Evolutionary conservation across 2,113 vertebrate genomes (phyloP).

Genomic region (Grammomys dolichurus): DNA sequence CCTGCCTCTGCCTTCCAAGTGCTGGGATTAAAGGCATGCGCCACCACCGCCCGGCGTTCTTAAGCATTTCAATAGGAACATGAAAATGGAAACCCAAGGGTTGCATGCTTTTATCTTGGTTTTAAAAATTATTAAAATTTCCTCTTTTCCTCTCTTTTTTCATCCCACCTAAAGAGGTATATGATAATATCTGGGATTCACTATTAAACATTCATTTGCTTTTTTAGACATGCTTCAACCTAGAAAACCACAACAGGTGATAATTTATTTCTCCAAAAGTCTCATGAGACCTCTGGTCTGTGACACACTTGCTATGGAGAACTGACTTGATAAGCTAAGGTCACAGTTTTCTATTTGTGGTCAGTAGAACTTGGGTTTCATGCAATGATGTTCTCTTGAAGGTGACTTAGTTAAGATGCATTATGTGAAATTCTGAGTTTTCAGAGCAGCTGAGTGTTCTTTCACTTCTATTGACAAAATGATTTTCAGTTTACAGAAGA

Average conservation of each 20-base stretch:
- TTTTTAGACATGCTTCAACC: neutral
- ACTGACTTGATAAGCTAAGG: neutral
- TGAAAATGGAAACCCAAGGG: neutral
- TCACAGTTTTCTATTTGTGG: neutral
- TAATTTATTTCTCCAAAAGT: neutral
- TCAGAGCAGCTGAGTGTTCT: neutral
- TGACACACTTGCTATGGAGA: neutral
- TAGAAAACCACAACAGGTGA: neutral
- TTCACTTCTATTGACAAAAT: neutral
- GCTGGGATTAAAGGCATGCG: too few species aligned
- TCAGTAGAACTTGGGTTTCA: neutral
- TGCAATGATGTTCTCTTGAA: neutral
- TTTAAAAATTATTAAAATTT: neutral
- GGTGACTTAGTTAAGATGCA: neutral
- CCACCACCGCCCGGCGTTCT: neutral
- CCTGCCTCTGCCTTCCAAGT: too few species aligned
- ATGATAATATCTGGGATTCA: neutral
- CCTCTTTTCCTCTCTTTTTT: neutral
- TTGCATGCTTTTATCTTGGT: neutral
- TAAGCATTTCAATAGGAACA: neutral
- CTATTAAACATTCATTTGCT: neutral
- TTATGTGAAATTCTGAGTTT: neutral
- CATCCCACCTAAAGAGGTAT: neutral
- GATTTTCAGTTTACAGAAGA: constrained; percentile 20
- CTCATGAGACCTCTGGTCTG: neutral